Conservation (phyloP, 23 tunicate genomes). For the Oikopleura vanhoeffeni region DNA sequence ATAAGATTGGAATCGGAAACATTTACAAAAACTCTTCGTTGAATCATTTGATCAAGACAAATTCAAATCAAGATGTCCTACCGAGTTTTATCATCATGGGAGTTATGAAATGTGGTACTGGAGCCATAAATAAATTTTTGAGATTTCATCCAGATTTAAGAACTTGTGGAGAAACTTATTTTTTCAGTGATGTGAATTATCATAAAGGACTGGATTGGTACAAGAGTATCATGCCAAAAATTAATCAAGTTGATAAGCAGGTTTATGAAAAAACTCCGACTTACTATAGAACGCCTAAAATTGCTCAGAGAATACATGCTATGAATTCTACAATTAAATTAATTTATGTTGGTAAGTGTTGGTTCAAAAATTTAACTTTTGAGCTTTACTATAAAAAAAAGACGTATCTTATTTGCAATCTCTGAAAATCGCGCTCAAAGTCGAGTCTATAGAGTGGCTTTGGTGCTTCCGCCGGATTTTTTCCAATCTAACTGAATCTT, state of each 20-base stretch:
- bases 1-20: neutral
- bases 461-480: no score
- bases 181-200: neutral
- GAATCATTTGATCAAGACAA: neutral
- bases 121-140: neutral
- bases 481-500: no score
- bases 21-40: neutral
- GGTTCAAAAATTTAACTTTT: no score
- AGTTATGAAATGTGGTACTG: neutral
- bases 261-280: neutral
- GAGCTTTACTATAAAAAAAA: no score
- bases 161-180: neutral
- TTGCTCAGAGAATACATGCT: neutral
- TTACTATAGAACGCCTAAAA: neutral
- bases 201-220: neutral
- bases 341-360: neutral
- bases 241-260: no score
- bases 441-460: no score
- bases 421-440: no score
- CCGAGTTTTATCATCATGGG: neutral
- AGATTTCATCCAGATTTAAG: neutral
- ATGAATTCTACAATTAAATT: neutral
- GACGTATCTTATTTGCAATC: no score
- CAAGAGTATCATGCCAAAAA: neutral
- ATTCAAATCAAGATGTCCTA: neutral